Evolutionary conservation across 2,113 vertebrate species (phyloP).

Genomic region (Choloepus hoffmanni): DNA sequence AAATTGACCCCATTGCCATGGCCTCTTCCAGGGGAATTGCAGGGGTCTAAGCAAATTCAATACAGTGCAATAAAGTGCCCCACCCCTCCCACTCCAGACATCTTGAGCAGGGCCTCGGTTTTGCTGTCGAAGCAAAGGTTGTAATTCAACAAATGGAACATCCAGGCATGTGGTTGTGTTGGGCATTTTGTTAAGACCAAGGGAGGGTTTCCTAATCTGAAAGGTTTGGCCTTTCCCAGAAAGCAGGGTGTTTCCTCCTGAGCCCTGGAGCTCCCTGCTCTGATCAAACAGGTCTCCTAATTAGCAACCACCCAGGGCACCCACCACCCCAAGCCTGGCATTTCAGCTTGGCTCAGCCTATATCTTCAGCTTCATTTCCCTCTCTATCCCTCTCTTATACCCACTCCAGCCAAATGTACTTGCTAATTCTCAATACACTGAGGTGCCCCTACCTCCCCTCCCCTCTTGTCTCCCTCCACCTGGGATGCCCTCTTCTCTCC

Average conservation of each 20-base stretch:
- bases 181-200: conserved; percentile 81
- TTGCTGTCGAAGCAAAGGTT: conserved; percentile 67
- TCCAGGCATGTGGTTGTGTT: conserved; percentile 77
- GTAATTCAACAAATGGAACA: conserved; percentile 82
- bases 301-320: accelerated
- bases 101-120: conserved; percentile 55
- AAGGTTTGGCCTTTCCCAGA: neutral
- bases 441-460: neutral
- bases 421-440: neutral
- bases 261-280: neutral
- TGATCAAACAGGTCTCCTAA: neutral
- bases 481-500: neutral
- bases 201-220: conserved; percentile 64
- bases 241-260: neutral
- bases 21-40: conserved; percentile 86
- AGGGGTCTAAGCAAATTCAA: conserved; percentile 86
- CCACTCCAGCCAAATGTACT: no score
- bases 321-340: neutral
- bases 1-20: conserved; percentile 86
- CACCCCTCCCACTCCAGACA: conserved; percentile 33
- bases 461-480: neutral
- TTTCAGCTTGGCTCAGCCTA: neutral
- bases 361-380: neutral
- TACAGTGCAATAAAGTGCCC: conserved; percentile 84
- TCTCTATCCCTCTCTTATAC: neutral